Evolutionary conservation across 2,888 invertebrate species (phyloP), one percentile per base, ranked within the genome.

Genomic region (Pseudococcus jackbeardsleyi): DNA sequence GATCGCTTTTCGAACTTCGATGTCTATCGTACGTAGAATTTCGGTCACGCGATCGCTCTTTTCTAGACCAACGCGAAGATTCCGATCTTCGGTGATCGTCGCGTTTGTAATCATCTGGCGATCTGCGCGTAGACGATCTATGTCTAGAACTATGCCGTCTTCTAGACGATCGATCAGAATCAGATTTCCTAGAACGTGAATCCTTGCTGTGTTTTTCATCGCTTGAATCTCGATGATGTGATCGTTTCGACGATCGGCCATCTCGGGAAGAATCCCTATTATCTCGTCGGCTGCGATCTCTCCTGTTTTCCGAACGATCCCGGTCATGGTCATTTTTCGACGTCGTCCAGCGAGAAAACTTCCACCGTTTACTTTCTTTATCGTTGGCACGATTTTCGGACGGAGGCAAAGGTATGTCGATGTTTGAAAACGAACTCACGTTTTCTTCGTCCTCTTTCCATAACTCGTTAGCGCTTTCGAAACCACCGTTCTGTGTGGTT

Each of bases 391-490:
- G 33, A n/a, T 72, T 33, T 0, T 72, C 72, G 72, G 72, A 72
- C 72, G 72, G 72, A 72, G 72, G 72, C 33, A 72, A 72, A 72
- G 72, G 72, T 72, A 72, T 72, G 33, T 72, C 72, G 72, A 72
- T 72, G 33, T 12, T 72, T 3, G 72, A 11, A 17, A 72, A 39
- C 26, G 33, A 72, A 33, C 17, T 72, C 17, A 26, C 0, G 33
- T 17, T 22, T 22, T 11, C 17, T 15, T 72, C 72, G 33, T 72
- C 72, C 33, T 72, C 72, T 33, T 72, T 72, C 72, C 72, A 72
- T 15, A 72, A 72, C 33, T 26, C 33, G 15, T 33, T 33, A 17
- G 33, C 72, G 17, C 33, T 33, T 17, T 72, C 33, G 72, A 72
- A 64, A 3, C 12, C 1, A 11, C 12, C 64, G 11, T 64, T 64